These are phyloP conservation scores for Lepilemur septentrionalis DNA, from an alignment of 2,797 vertebrate species.

Conservation along the genomic window DNA sequence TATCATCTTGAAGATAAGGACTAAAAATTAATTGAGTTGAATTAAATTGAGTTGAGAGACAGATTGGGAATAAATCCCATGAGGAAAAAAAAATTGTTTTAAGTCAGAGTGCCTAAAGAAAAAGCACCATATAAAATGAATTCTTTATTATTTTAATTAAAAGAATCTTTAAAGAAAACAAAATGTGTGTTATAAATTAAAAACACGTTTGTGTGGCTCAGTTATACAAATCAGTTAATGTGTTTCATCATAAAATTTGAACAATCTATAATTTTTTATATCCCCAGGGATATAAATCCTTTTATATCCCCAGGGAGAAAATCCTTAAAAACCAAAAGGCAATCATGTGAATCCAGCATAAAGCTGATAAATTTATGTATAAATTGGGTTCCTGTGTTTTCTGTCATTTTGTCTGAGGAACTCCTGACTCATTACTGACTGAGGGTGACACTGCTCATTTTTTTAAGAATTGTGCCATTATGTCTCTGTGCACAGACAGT, in stretches of 20 bases:
- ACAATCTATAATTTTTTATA: slow-evolving; percentile 20
- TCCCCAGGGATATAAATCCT: not conserved
- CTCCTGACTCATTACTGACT: not conserved
- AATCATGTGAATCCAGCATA: not conserved
- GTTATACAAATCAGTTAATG: slow-evolving; percentile 40
- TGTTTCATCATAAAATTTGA: slow-evolving; percentile 41
- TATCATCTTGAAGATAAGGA: not conserved
- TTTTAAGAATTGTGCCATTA: slow-evolving; percentile 9
- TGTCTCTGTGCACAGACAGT: not conserved
- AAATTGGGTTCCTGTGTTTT: not conserved
- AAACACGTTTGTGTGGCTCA: not conserved
- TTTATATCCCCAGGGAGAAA: slow-evolving; percentile 6
- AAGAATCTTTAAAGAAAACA: slow-evolving; percentile 51
- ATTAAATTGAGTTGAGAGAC: slow-evolving; percentile 33
- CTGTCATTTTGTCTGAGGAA: not conserved
- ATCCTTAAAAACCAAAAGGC: slow-evolving; percentile 19
- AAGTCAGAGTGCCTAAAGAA: slow-evolving; percentile 48
- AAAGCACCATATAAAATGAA: slow-evolving; percentile 35
- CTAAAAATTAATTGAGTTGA: slow-evolving; percentile 51
- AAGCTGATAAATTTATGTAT: not conserved
- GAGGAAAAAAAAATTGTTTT: not conserved
- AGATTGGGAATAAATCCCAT: slow-evolving; percentile 37
- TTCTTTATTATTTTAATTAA: slow-evolving; percentile 49
- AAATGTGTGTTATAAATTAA: slow-evolving; percentile 18
- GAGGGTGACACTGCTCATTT: not conserved